Evolutionary conservation across 2,113 vertebrate species (phyloP).

Genomic region (Perca flavescens): DNA sequence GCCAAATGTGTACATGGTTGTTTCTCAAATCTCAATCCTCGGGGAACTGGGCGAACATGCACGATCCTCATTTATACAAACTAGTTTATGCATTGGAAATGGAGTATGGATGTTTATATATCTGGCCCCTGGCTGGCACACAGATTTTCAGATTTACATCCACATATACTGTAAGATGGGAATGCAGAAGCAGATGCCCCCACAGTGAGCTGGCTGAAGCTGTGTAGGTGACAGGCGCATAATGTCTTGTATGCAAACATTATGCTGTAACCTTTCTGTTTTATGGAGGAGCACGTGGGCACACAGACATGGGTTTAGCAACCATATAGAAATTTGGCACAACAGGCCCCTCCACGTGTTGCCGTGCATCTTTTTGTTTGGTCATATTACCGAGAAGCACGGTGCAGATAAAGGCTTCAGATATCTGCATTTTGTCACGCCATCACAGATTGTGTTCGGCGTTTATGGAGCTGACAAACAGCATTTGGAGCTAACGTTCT

Average conservation of each 20-base stretch:
- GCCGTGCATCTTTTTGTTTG: background rate
- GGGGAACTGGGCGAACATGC: background rate
- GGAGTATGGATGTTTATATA: background rate
- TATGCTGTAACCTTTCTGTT: slow-evolving; percentile 19
- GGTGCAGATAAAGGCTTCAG: background rate
- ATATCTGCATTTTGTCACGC: slow-evolving; percentile 22
- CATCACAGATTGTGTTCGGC: slow-evolving; percentile 2
- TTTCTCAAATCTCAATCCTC: background rate
- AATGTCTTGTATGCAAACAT: background rate
- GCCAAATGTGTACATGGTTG: background rate
- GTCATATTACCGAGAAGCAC: slow-evolving; percentile 15
- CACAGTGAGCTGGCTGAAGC: background rate
- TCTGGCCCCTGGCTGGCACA: too few relatives aligned
- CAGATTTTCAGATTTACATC: background rate
- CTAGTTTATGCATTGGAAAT: background rate
- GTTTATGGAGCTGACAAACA: slow-evolving; percentile 24
- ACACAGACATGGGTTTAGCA: background rate
- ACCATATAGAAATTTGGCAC: background rate
- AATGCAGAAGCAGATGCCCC: background rate
- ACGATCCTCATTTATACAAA: background rate
- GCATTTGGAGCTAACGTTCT: slow-evolving; percentile 27
- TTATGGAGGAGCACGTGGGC: slow-evolving; percentile 9
- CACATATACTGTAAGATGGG: background rate
- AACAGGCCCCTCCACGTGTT: background rate
- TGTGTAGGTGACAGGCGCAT: background rate